Base-by-base conservation (phyloP, 2,888 invertebrate species). In the Parnassius smintheus region DNA sequence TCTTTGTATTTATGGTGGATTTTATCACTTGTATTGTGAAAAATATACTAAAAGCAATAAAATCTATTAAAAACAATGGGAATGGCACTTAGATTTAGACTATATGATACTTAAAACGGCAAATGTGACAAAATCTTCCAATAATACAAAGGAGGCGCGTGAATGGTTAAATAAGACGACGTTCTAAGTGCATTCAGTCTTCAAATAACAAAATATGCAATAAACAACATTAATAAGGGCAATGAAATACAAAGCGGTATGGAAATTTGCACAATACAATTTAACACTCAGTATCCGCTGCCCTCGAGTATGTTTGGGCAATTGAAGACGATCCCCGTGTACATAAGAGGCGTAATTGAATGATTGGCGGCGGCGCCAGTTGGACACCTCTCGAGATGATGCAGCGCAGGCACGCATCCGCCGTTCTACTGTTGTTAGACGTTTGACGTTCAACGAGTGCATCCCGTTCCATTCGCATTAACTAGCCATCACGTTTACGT, bases 281-380 rank as follows among this genome's bases (percentile, higher is more conserved):
- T 61, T 64, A 66, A 67, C 65, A 62, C 64, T 63, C 66, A 51
- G 59, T 61, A 65, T 69, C 57, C 62, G 62, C 62, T 70, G 74
- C 72, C 72, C 75, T 77, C 74, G 73, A 74, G 76, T 71, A 73
- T 71, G 75, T 76, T 74, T 75, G 54, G 69, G 72, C 77, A 83
- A 86, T 83, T 85, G 82, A 76, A 68, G 66, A 67, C 68, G 65
- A 62, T 62, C 53, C 46, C 57, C 48, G 52, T 53, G 49, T n/a
- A n/a, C 57, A 68, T 76, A 68, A 78, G 77, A 75, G 79, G 70
- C 72, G 75, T 82, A 87, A 88, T 88, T 87, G 86, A 82, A 86
- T 83, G 85, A 88, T 88, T 88, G 84, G 81, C 80, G 81, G 83
- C 70, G 87, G 74, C 86, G 88, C 86, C 88, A 82, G 74, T 70